Evolutionary conservation across 2,888 invertebrate species (phyloP), one percentile per base, ranked within the genome.

Genomic region (Harpalus rufipes): DNA sequence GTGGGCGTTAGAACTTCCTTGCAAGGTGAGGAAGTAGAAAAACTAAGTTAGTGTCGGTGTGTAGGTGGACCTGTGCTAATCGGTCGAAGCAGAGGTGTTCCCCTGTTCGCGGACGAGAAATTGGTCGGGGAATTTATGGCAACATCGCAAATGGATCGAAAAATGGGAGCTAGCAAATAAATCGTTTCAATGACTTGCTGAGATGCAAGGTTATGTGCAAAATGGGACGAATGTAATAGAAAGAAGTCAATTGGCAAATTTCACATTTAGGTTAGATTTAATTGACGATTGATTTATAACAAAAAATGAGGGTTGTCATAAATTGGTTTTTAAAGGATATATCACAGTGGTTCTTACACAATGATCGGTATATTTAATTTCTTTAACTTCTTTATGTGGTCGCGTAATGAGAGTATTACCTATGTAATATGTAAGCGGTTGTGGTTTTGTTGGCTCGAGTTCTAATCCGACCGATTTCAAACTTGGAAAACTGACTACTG

Each of bases 181-280:
- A 63, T 63, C 63, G 63, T 63, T 63, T 63, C 18, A 25, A 63
- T 63, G 63, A 63, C 63, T 63, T 63, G 63, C 21, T 63, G 63
- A 63, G 63, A 63, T 63, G 63, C 63, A 63, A 63, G 63, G 63
- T 63, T 63, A 63, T 63, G 63, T 63, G 63, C 63, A 63, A 63
- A 63, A 63, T 63, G 63, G 63, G 63, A 63, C 63, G 21, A 63
- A 63, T 63, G 63, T 63, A 63, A 63, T 63, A 63, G 63, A 63
- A 63, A 21, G 21, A 18, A 63, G 10, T 25, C 21, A 21, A 63
- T 63, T 63, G 25, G 21, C 18, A 63, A 63, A 63, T 63, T 63
- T 63, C 10, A 63, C 25, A 63, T 63, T 63, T 63, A 21, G 63
- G 63, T 63, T 63, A 51, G 2, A 8, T 51, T 12, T 51, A 51